phyloP scores from a whole-genome alignment of 2,888 invertebrate species.

The Drosophila longiperda region DNA sequence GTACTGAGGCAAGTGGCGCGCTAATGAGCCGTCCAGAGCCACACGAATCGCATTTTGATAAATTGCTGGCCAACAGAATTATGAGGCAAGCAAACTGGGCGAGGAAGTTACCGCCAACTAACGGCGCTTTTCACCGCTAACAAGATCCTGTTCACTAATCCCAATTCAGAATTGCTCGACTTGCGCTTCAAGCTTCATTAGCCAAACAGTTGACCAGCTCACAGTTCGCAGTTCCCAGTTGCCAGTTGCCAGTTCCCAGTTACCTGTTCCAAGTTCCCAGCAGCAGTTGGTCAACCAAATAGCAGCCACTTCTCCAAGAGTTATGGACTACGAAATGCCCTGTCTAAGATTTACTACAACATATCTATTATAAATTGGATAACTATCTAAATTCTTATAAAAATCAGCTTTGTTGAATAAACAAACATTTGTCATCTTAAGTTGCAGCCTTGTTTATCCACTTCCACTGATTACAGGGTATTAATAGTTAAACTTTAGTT shows the following conservation, averaged over 20 bases:
- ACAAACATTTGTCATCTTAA: neutral
- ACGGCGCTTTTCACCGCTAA: constrained; percentile 57
- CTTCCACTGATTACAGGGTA: constrained; percentile 2
- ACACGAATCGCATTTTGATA: constrained; percentile 63
- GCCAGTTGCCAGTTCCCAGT: constrained; percentile 24
- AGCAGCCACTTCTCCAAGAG: neutral
- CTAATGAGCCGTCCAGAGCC: constrained; percentile 65
- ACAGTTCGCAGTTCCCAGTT: constrained; percentile 20
- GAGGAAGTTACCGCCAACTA: constrained; percentile 43
- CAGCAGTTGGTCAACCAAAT: constrained; percentile 13
- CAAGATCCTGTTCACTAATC: constrained; percentile 68
- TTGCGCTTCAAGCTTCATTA: constrained; percentile 70
- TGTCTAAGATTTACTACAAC: neutral
- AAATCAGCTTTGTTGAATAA: neutral
- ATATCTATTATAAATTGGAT: neutral
- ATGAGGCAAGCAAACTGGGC: constrained; percentile 30
- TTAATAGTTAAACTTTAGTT: constrained; percentile 35
- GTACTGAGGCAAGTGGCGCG: constrained; percentile 49
- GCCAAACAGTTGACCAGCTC: constrained; percentile 53
- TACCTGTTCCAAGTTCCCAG: constrained; percentile 10
- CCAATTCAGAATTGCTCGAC: constrained; percentile 45
- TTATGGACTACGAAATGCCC: neutral
- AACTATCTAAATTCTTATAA: too few species aligned
- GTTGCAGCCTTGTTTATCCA: neutral
- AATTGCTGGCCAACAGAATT: constrained; percentile 53